Evolutionary conservation across 2,113 vertebrate genomes (phyloP).

Genomic region (Numenius arquata): DNA sequence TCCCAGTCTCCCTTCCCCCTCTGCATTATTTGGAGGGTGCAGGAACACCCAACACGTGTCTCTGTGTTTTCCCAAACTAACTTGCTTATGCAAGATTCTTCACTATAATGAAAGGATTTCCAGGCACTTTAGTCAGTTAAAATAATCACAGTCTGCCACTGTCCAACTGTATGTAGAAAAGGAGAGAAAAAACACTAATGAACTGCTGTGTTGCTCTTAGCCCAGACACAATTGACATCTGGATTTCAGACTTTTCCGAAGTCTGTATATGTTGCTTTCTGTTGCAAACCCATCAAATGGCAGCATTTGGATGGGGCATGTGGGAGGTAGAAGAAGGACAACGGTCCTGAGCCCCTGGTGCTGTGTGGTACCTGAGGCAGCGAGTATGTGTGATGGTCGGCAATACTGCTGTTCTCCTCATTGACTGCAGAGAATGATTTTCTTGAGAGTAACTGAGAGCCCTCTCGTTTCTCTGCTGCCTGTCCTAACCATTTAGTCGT

Average conservation of each 20-base stretch:
- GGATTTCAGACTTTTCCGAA: not conserved
- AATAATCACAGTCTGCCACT: not conserved
- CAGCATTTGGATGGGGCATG: not conserved
- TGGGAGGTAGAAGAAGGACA: not conserved
- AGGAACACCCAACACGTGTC: not conserved
- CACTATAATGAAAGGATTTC: not conserved
- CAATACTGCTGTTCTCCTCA: not conserved
- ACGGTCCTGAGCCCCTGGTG: not conserved
- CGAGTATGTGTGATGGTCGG: fast-evolving
- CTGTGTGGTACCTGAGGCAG: fast-evolving
- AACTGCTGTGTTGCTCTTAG: not conserved
- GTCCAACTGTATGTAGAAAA: not conserved
- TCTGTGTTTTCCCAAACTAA: not conserved
- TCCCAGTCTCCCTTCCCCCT: not conserved
- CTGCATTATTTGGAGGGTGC: not conserved
- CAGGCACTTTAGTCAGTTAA: not conserved
- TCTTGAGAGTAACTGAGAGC: not conserved
- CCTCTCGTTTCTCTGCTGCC: not conserved
- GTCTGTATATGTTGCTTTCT: not conserved
- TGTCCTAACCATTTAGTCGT: no score
- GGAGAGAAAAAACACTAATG: not conserved
- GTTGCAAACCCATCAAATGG: not conserved
- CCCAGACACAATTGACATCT: not conserved
- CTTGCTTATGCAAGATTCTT: not conserved
- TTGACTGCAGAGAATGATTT: not conserved